Evolutionary conservation across 2,888 invertebrate species (phyloP).

Genomic region (Philaethria dido): DNA sequence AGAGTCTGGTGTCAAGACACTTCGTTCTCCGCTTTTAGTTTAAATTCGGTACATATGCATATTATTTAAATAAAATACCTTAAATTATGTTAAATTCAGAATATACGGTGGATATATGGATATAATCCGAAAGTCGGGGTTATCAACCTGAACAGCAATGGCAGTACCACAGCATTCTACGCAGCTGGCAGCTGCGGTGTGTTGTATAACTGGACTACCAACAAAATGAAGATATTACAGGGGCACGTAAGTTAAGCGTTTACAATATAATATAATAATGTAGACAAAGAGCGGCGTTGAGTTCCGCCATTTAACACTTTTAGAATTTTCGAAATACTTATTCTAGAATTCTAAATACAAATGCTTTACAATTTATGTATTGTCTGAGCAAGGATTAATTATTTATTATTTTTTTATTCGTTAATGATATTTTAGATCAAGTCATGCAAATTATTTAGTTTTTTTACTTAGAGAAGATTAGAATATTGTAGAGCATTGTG

Average conservation of each 20-base stretch:
- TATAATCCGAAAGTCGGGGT: slow-evolving; percentile 84
- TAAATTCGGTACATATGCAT: background rate
- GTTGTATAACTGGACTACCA: slow-evolving; percentile 85
- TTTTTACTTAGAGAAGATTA: too few species aligned
- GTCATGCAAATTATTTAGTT: too few species aligned
- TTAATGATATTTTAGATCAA: too few species aligned
- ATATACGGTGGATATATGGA: slow-evolving; percentile 86
- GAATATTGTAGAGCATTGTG: too few species aligned
- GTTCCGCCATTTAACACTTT: too few species aligned
- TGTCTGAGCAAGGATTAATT: too few species aligned
- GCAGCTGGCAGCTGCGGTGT: slow-evolving; percentile 86
- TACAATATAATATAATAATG: background rate
- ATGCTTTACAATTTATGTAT: too few species aligned
- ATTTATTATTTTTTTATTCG: too few species aligned
- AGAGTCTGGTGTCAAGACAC: too few species aligned
- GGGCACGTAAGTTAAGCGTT: slow-evolving; percentile 85
- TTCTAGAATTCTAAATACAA: too few species aligned
- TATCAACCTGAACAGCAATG: slow-evolving; percentile 82
- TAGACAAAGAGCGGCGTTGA: background rate
- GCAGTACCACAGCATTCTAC: slow-evolving; percentile 83
- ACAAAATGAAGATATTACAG: slow-evolving; percentile 85
- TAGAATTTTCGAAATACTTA: too few species aligned
- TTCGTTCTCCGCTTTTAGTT: background rate
- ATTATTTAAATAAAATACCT: background rate
- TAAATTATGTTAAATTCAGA: slow-evolving; percentile 59